phyloP scores from a whole-genome alignment of 2,888 invertebrate genomes.

The Eupeodes luniger region DNA sequence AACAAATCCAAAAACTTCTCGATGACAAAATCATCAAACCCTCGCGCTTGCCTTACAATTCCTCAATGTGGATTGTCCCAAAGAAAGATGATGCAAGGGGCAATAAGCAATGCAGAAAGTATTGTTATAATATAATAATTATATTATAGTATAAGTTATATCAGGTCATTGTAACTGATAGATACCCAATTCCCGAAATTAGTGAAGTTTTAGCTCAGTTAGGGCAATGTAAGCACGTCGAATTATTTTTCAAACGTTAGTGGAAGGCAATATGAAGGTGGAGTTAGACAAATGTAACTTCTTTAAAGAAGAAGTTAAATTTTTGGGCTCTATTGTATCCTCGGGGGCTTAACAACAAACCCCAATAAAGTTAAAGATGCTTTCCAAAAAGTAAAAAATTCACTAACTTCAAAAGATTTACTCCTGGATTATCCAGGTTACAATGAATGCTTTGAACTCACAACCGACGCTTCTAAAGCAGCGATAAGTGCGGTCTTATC shows the following conservation, averaged over 20 bases:
- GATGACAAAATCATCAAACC: background rate
- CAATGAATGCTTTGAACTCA: constrained; percentile 53
- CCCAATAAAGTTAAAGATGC: constrained; percentile 34
- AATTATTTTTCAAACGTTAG: no score
- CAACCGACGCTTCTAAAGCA: constrained; percentile 78
- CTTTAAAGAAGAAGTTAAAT: constrained; percentile 45
- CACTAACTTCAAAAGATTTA: constrained; percentile 34
- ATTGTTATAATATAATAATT: constrained; percentile 16
- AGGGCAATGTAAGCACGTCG: background rate
- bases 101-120: constrained; percentile 60
- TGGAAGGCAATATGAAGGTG: constrained; percentile 50
- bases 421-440: constrained; percentile 43
- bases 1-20: background rate
- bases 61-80: constrained; percentile 57
- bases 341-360: constrained; percentile 36
- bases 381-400: constrained; percentile 49
- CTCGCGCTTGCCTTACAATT: background rate
- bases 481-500: constrained; percentile 76
- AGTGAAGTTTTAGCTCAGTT: background rate
- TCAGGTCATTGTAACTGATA: constrained; percentile 49
- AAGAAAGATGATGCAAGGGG: constrained; percentile 65
- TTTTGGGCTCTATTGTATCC: constrained; percentile 34
- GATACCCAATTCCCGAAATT: background rate
- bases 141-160: constrained; percentile 59
- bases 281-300: constrained; percentile 49